Evolutionary conservation across 2,888 invertebrate genomes (phyloP), one percentile per base, ranked within the genome.

Genomic region (Noctuana brunneofusca): DNA sequence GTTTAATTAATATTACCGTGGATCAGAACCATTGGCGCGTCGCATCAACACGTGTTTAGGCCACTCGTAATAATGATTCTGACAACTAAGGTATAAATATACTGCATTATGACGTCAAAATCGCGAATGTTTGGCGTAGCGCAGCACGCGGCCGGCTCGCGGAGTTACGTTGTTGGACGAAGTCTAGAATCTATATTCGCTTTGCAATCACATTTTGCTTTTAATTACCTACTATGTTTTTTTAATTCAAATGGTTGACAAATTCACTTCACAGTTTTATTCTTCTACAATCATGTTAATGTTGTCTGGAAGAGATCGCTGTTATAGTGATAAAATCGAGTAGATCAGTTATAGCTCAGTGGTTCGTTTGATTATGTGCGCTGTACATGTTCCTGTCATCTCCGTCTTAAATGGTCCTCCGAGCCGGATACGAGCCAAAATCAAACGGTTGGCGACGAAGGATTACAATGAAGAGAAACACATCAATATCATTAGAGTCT

Each of bases 41-140:
- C 11, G n/a, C 12, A 14, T 24, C 2, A 24, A 50, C 49, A 50
- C 49, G 49, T 50, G 49, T 50, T 27, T 27, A 9, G 9, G 9
- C n/a, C n/a, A 14, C 49, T 24, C 24, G 27, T 48, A 1, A 5
- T 38, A 14, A 3, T 14, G 27, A 27, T 27, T 49, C 27, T 49
- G 27, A 27, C 27, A 49, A 27, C 8, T 12, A 22, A 27, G 14
- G 18, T 49, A 27, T 49, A 49, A 49, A 27, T 49, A 27, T 49
- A 48, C 22, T 14, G 49, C 49, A 49, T 27, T 49, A 27, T 49
- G 49, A 49, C 49, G 49, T 49, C 49, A 49, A 4, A 27, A 27
- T 14, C 49, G 49, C 48, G 48, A 48, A 24, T 48, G 18, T 48
- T 46, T 48, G 48, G 48, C 48, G 22, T 22, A 6, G 8, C 18